Base-by-base conservation (phyloP, 2,113 vertebrate species). In the Rattus rattus region DNA sequence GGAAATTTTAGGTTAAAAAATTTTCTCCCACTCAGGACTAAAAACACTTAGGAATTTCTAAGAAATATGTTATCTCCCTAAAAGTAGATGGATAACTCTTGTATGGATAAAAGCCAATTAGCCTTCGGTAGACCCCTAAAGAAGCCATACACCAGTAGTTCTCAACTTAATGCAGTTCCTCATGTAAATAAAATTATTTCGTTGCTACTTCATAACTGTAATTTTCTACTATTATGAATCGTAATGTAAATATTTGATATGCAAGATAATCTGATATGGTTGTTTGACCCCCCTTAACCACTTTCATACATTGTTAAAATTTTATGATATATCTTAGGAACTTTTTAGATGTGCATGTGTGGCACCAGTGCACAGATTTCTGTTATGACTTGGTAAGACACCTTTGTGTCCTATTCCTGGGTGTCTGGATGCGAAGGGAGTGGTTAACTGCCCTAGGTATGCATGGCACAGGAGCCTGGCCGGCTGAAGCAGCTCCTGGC, bases 1-100 rank as follows among this genome's bases (percentile, higher is more conserved):
- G 54, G 3, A 75, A 61, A 88, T 33, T 79, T 79, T 52, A 19
- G 43, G 43, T 76, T 47, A 47, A 76, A 75, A 47, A 47, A 19
- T 52, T 33, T 7, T 49, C 12, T 70, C 16, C 30, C 87, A 72
- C 36, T 67, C 24, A 83, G 91, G 39, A 33, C 33, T 73, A 43
- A 90, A 93, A 88, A 39, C 9, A 81, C 80, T 86, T 91, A 81
- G 86, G 77, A 65, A 70, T 85, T 91, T 96, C 28, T 91, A 30
- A 49, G 94, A 92, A 88, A 93, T 2, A 89, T n/a, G 70, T 77
- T 92, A 73, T 94, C 10, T 81, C n/a, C 22, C 20, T 92, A 89
- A 94, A 20, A 20, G 81, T 89, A 88, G 63, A 56, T 56, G 52
- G 43, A 43, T 43, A 43, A 56, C 24, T 77, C 20, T 92, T 88